Evolutionary conservation across 92 coral and sea anemone species (phyloP).

Genomic region (Palythoa grandiflora): DNA sequence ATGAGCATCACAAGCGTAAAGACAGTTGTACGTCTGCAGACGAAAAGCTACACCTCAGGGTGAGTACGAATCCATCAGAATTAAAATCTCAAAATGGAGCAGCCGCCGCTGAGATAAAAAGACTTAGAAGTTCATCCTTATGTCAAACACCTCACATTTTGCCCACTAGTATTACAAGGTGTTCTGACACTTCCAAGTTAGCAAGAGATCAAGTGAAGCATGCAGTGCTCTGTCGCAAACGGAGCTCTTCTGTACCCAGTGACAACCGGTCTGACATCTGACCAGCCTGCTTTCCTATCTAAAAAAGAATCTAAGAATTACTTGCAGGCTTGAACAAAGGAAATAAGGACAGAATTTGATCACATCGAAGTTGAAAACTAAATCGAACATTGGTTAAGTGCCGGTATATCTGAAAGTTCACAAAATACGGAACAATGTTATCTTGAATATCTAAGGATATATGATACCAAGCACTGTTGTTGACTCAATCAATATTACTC

Average conservation of each 20-base stretch:
- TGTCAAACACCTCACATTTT: not conserved
- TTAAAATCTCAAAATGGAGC: not conserved
- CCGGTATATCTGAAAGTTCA: no score
- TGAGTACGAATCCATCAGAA: not conserved
- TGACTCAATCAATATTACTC: no score
- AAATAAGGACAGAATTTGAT: no score
- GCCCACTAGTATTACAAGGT: not conserved
- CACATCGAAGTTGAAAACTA: no score
- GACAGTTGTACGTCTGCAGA: not conserved
- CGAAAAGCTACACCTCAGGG: not conserved
- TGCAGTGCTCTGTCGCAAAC: constrained; percentile 10
- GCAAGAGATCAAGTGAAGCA: not conserved
- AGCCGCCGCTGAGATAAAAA: not conserved
- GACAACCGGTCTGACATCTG: not conserved
- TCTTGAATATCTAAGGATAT: no score
- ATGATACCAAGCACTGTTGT: no score
- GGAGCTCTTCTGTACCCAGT: constrained; percentile 36
- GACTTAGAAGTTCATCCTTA: constrained; percentile 17
- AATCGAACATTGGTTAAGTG: no score
- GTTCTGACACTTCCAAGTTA: not conserved
- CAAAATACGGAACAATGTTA: no score
- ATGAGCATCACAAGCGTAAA: not conserved
- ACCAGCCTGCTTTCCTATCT: not conserved
- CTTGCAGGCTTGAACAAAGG: no score
- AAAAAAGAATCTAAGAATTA: no score